Base-by-base conservation (phyloP, 2,113 vertebrate genomes). In the Jaculus jaculus region DNA sequence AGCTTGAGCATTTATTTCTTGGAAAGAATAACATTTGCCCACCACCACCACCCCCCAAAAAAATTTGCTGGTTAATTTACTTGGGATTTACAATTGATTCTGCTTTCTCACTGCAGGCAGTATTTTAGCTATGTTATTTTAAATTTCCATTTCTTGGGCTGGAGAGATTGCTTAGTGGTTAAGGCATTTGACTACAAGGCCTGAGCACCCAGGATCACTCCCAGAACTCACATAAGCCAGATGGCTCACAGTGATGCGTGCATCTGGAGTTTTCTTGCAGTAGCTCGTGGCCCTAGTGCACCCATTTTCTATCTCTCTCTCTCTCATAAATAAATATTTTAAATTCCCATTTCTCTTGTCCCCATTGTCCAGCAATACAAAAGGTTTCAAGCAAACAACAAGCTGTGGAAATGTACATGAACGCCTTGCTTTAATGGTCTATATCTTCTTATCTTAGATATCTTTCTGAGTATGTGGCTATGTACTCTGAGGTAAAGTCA, bases 301-400 rank as follows among this genome's bases (percentile, higher is more conserved):
- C 42, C 42, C 42, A 47, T 47, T 47, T 47, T 47, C 42, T 47
- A 5, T 47, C 42, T 47, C 42, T 47, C 42, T 47, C 42, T 47
- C 42, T 47, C 42, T 47, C 42, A n/a, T n/a, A n/a, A n/a, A n/a
- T n/a, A n/a, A 4, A 79, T 54, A 42, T 75, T 92, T 88, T 66
- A 85, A 68, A 93, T 89, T 80, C 28, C 26, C n/a, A 58, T 72
- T 92, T 90, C 15, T 92, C 11, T 91, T 93, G 20, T 63, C 47
- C 28, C 24, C 10, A 37, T 10, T 68, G 0, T 85, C 28, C 26
- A 83, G 68, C 12, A 71, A 66, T 86, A 69, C 72, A 81, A 60
- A 87, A 28, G 69, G 13, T 9, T 5, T 65, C 86, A 85, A 32
- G 42, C 74, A 39, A 74, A 47, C 4, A 71, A 10, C 34, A 3